Evolutionary conservation across 2,888 invertebrate genomes (phyloP).

Genomic region (Thysanoteuthis rhombus): DNA sequence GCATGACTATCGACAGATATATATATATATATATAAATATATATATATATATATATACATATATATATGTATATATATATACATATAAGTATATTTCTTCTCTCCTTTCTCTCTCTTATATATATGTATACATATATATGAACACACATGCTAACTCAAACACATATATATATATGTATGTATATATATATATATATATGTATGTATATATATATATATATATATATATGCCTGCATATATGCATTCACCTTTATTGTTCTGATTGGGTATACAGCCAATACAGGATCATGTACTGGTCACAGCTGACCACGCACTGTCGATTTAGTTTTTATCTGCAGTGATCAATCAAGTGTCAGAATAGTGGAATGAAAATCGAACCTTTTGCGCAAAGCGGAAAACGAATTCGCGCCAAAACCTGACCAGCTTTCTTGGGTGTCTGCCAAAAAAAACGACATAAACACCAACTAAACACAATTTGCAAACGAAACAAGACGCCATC

Average conservation of each 20-base stretch:
- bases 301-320: background rate
- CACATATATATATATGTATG: background rate
- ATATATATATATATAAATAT: too few relatives aligned
- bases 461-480: background rate
- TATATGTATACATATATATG: too few relatives aligned
- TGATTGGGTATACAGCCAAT: background rate
- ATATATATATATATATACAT: too few relatives aligned
- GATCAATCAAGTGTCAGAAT: background rate
- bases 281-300: background rate
- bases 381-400: background rate
- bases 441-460: background rate
- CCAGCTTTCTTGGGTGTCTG: background rate
- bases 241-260: background rate
- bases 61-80: too few relatives aligned
- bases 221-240: background rate
- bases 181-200: conserved; percentile 12
- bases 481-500: background rate
- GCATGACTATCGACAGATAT: too few relatives aligned
- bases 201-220: conserved; percentile 12
- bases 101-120: too few relatives aligned
- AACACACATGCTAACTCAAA: too few relatives aligned
- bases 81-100: too few relatives aligned
- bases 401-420: conserved; percentile 12
- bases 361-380: background rate
- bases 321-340: background rate